Evolutionary conservation across 1,140 invertebrate species (phyloP), one percentile per base, ranked within the genome.

Genomic region (Antheraea pernyi): DNA sequence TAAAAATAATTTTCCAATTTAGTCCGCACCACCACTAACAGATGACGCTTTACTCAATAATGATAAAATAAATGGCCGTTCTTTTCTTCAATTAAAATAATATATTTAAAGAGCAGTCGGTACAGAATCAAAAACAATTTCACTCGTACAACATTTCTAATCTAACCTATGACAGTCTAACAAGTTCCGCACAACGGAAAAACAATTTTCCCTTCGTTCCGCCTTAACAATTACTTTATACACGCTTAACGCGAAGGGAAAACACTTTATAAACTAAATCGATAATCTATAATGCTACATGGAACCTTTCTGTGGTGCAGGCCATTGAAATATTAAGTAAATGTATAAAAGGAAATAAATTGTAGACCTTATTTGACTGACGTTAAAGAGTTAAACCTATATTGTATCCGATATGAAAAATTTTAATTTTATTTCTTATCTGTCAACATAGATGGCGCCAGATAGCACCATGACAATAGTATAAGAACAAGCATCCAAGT

Each of bases 101-200:
- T 68, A 46, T 9, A 4, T 7, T 16, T 61, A 72, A 80, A 81
- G 72, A 71, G 73, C 77, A 71, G 48, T 76, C 67, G 73, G 74
- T 72, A 77, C 77, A 80, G 59, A 69, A 73, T 69, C 71, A 80
- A 36, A 68, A 78, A 74, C 46, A 13, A 76, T 70, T 78, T 76
- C 74, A 77, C 83, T 88, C 85, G 80, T 88, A 89, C 84, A 85
- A 82, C 79, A 75, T 75, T 77, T 77, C 85, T 89, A 89, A 66
- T 83, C 87, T 90, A 91, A 70, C 79, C 87, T 92, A 92, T 81
- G 84, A 90, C 90, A 92, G 90, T 92, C 90, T 92, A 92, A 89
- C 75, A 78, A 79, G 68, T 90, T 92, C 90, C 90, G 90, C 82
- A 91, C 88, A 91, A 92, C 90, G 90, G 88, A 92, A 92, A 90